Base-by-base conservation (phyloP, 2,888 invertebrate genomes). In the Tuberolachnus salignus region DNA sequence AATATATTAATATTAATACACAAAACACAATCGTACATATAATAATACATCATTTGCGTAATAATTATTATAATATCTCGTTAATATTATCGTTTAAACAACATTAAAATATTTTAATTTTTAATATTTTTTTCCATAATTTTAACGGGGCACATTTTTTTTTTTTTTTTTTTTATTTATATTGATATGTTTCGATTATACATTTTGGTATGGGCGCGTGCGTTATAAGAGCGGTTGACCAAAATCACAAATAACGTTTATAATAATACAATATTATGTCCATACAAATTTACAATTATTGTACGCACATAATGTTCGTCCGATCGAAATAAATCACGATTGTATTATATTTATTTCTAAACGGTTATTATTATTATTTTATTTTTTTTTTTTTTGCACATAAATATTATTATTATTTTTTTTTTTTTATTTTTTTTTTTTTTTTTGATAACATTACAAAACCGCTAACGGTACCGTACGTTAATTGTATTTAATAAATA, bases 161-260 rank as follows among this genome's bases (percentile, higher is more conserved):
- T n/a, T 26, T 21, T 59, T 59, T 59, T 13, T 59, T 57, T 23
- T 14, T 71, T 61, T 61, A 57, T 61, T 49, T 89, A 90, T 87
- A 90, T 87, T 91, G 91, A 91, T 91, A 91, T 91, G 91, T 91
- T 90, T 91, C 89, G 90, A 90, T 89, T 89, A 88, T 89, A 78
- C 34, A 67, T 78, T 78, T 78, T 49, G 34, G 75, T 78, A 63
- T 63, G 42, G 49, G 19, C 75, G 44, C 66, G 66, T 16, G 14
- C 6, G 14, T n/a, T n/a, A n/a, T n/a, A n/a, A n/a, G n/a, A n/a
- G 34, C 19, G n/a, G 66, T 64, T 21, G 66, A 67, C 55, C 75
- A 57, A 66, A 75, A 75, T 75, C 75, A 75, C 75, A 75, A 74
- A 53, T n/a, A 53, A 19, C n/a, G 4, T 21, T 42, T 73, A 51